Evolutionary conservation across 2,888 invertebrate species (phyloP), one percentile per base, ranked within the genome.

Genomic region (Phragmatobia fuliginosa): DNA sequence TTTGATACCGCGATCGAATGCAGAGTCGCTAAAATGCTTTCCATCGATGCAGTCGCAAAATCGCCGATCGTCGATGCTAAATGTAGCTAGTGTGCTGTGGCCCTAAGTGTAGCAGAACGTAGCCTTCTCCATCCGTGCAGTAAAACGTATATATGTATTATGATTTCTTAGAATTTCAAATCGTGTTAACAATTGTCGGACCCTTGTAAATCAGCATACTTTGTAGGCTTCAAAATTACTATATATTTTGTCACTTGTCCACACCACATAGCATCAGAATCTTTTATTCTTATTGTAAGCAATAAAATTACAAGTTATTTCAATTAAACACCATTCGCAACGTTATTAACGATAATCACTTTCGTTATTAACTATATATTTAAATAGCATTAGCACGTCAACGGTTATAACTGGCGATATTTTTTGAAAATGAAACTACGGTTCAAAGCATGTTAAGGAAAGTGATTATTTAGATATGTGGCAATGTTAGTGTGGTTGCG

Each of bases 371-470:
- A 68, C 65, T 52, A 66, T 67, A 66, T 72, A 72, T 71, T 79
- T 63, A 67, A 66, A 60, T 59, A 68, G 62, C 52, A 63, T 63
- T 68, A 68, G 64, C 64, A 65, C 58, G 33, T 10, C 28, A 69
- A 45, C 52, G 62, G 56, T 72, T 73, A 66, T 74, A 70, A 49
- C 45, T 32, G 65, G 62, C 58, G 75, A 68, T 70, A 75, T 36
- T 69, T 87, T 92, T 92, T 92, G 93, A 93, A 92, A 93, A 93
- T 93, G 92, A 93, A 92, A 91, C 91, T 78, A 81, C 73, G 70
- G 62, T 68, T 76, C 49, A 68, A 67, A 75, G 52, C 74, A 73
- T 80, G 73, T 71, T 61, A 78, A 88, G 79, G 90, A 92, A 92
- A 92, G 92, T 92, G 92, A 92, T 92, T 91, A 92, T 89, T 82